These are phyloP conservation scores for Hirtodrosophila alboralis DNA, from an alignment of 2,888 invertebrate genomes.

Conservation along the genomic window DNA sequence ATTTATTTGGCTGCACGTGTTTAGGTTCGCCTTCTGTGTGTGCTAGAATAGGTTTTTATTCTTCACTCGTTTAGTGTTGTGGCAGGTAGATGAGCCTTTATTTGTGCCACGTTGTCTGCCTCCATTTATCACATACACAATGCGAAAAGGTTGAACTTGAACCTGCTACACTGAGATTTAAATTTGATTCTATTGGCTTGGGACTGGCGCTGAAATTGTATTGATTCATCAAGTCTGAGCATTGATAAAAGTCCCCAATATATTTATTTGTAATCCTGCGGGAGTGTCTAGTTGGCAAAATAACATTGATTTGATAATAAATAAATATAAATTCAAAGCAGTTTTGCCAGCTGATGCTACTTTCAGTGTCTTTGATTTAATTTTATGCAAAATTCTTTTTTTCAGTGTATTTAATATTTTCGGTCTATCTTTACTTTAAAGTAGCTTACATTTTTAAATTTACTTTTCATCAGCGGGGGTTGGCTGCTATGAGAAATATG, in stretches of 20 bases:
- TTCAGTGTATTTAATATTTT: conserved; percentile 1
- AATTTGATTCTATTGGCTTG: background rate
- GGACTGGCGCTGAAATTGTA: no score
- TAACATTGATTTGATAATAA: no score
- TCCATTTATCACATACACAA: conserved; percentile 16
- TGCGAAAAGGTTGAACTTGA: conserved; percentile 11
- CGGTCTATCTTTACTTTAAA: conserved; percentile 34
- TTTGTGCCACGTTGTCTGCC: conserved; percentile 11
- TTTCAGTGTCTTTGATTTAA: no score
- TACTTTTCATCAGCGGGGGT: conserved; percentile 52
- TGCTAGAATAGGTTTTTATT: conserved; percentile 1
- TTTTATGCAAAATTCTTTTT: background rate
- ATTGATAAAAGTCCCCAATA: no score
- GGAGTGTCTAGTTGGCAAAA: no score
- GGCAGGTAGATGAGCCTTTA: conserved; percentile 4
- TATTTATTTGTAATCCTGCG: no score
- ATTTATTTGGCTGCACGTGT: conserved; percentile 74
- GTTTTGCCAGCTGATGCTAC: no score
- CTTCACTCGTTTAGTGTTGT: conserved; percentile 7
- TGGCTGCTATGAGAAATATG: conserved; percentile 10
- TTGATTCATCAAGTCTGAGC: no score
- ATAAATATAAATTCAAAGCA: no score
- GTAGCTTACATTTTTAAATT: conserved; percentile 43
- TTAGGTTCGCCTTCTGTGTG: conserved; percentile 39
- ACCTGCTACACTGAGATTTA: conserved; percentile 2